Percentiles rank a stretch among this genome's conserved stretches.
These are phyloP conservation scores for Urechis unicinctus DNA, from an alignment of 2,888 invertebrate genomes.

Conservation along the genomic window DNA sequence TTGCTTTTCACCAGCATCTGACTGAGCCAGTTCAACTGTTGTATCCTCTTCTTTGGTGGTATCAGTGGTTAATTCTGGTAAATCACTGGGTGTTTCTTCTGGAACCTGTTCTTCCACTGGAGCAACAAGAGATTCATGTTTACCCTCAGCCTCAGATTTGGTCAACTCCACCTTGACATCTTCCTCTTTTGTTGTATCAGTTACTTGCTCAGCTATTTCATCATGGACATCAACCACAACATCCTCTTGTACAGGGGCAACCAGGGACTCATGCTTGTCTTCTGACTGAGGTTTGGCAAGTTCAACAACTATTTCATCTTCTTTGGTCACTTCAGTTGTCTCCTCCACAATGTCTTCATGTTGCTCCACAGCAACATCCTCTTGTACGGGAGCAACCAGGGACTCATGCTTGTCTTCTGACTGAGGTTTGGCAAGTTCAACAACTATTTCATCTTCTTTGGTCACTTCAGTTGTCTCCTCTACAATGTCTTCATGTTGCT, in stretches of 20 bases:
- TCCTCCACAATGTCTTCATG: background rate
- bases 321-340: slow-evolving; percentile 5
- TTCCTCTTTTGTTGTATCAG: slow-evolving; percentile 12
- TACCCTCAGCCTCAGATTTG: slow-evolving; percentile 13
- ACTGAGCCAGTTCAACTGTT: slow-evolving; percentile 12
- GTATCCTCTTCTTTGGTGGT: slow-evolving; percentile 9
- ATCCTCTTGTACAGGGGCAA: slow-evolving; percentile 11
- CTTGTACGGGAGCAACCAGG: slow-evolving; percentile 1
- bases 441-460: slow-evolving; percentile 7
- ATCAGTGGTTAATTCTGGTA: slow-evolving; percentile 8
- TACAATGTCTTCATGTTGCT: background rate
- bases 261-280: slow-evolving; percentile 13
- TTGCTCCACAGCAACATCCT: slow-evolving; percentile 2
- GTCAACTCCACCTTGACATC: slow-evolving; percentile 13
- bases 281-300: slow-evolving; percentile 3
- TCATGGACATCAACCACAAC: slow-evolving; percentile 6
- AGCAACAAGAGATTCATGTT: slow-evolving; percentile 2
- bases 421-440: slow-evolving; percentile 3
- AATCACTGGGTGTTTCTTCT: slow-evolving; percentile 21
- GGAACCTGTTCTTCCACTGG: slow-evolving; percentile 3
- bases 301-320: slow-evolving; percentile 5
- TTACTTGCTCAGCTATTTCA: slow-evolving; percentile 2
- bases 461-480: slow-evolving; percentile 4
- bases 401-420: slow-evolving; percentile 4
- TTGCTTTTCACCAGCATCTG: slow-evolving; percentile 6